Base-by-base conservation (phyloP, 1,140 invertebrate genomes). In the Magallana angulata region DNA sequence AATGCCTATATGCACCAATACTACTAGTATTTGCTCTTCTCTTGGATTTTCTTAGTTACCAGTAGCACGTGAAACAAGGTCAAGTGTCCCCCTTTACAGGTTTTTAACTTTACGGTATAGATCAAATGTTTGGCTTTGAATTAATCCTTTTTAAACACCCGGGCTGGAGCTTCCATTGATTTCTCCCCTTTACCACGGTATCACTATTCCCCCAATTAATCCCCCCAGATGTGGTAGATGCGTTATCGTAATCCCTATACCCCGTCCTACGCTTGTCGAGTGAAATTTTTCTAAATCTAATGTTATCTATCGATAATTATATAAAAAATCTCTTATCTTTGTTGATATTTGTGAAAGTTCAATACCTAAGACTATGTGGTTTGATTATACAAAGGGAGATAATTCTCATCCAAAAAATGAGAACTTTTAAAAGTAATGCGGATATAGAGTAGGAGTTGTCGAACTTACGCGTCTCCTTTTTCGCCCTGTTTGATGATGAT, bases 401-500 rank as follows among this genome's bases (percentile, higher is more conserved):
- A 36, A 36, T 36, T 36, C 36, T 48, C 36, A 5, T 48, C 36
- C 36, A 48, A 48, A 48, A 24, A 76, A 9, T 76, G 18, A 76
- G 24, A 30, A 76, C 24, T 30, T 30, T 8, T 36, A 76, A 76
- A 76, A 76, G 12, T 62, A n/a, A 30, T 24, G 36, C 30, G 30
- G 36, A 18, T 11, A 9, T 18, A 11, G 7, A 18, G 24, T 12
- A 64, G 36, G 68, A 76, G 68, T 76, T 76, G 36, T 76, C 18
- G 24, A 30, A 76, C 87, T 84, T 89, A 92, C 92, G 91, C 89
- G 84, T 93, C 91, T 5, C 91, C 93, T 18, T 89, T 84, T 48
- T 92, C 92, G 18, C 93, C 91, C 81, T 93, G 93, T 12, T 86
- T 60, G 48, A 93, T 91, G 24, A 93, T 92, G 48, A 93, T 84